Evolutionary conservation across 2,113 vertebrate genomes (phyloP), one percentile per base, ranked within the genome.

Genomic region (Onychostoma macrolepis): DNA sequence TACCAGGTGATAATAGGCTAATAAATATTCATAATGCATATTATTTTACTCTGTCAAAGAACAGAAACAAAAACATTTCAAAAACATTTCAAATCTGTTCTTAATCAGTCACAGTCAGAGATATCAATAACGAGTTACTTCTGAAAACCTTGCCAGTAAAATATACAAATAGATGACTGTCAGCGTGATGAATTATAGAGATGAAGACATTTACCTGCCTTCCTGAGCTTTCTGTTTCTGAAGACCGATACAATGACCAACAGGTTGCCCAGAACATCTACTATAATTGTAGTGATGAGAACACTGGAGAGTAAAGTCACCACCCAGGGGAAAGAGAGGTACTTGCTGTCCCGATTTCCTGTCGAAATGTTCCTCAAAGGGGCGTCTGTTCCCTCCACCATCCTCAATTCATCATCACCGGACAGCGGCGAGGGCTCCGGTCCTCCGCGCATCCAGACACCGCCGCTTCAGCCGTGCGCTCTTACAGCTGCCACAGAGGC

Each of bases 221-320:
- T 96, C 89, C 96, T 93, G 89, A 97, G 95, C 90, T 96, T 96
- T 90, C 92, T 93, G 94, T 96, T 97, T 90, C 94, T 94, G 93
- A 95, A 95, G 90, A 96, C 95, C 5, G 96, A 97, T 81, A 95
- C 90, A 89, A 97, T 95, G 85, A 97, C 95, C 92, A 96, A 92
- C 88, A 95, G 91, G 92, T 96, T 96, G 85, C 96, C 96, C 89
- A 95, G 90, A 17, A 96, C 93, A 83, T 96, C 95, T 86, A 95
- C 95, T 41, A 95, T 92, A 84, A 96, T 96, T 88, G 96, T 96
- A 45, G 94, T 92, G 90, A 96, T 93, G 17, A 97, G 95, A 76
- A 96, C 93, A n/a, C 92, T 91, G 83, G 95, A 94, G 84, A 96
- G 92, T 38, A 94, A 82, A 41, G 92, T 93, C 33, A 88, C 89